Evolutionary conservation across 2,888 invertebrate species (phyloP).

Genomic region (Plemyria rubiginata): DNA sequence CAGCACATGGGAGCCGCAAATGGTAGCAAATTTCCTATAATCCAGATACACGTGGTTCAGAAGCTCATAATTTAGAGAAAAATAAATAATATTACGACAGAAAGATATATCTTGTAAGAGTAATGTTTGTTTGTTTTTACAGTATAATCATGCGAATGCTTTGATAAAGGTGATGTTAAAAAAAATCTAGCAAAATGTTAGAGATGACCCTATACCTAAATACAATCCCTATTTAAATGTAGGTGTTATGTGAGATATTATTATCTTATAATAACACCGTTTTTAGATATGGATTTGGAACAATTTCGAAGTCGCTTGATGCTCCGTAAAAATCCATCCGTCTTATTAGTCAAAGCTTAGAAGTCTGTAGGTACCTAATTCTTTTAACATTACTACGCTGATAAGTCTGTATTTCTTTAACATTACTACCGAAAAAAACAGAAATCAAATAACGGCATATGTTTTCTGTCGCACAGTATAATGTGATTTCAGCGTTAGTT

Average conservation of each 20-base stretch:
- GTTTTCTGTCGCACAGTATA: background rate
- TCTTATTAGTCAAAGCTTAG: no score
- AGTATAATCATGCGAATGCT: conserved; percentile 6
- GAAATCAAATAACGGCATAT: background rate
- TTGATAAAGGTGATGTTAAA: background rate
- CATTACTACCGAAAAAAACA: conserved; percentile 11
- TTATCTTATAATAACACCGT: no score
- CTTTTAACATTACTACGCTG: conserved; percentile 18
- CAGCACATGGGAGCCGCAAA: conserved; percentile 28
- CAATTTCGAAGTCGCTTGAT: no score
- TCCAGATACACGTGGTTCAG: conserved; percentile 21
- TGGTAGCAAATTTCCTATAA: conserved; percentile 29
- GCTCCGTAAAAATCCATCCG: no score
- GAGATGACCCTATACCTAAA: conserved; percentile 3
- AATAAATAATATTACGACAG: conserved; percentile 26
- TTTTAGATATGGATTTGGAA: no score
- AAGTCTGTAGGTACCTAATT: conserved; percentile 2
- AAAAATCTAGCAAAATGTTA: background rate
- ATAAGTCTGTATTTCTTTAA: no score
- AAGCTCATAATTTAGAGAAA: conserved; percentile 22
- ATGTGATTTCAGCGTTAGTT: no score
- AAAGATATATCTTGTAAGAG: conserved; percentile 20
- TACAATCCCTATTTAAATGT: background rate
- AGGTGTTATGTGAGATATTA: no score
- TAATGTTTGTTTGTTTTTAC: conserved; percentile 22